These are phyloP conservation scores for Oxyruncus cristatus DNA, from an alignment of 2,113 vertebrate genomes.

Conservation along the genomic window DNA sequence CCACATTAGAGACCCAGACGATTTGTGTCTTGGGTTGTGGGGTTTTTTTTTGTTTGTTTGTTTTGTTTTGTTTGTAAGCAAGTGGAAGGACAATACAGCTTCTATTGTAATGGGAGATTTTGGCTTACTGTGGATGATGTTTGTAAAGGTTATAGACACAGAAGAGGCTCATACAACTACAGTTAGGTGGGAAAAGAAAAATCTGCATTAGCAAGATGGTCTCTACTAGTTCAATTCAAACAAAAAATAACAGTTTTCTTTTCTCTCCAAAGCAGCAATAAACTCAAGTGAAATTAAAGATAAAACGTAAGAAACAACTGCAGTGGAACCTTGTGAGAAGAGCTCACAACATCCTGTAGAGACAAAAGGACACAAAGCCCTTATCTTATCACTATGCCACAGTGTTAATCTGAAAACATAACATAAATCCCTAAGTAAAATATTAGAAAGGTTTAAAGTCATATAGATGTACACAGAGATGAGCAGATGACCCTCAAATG, in stretches of 20 bases:
- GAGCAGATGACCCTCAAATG: neutral
- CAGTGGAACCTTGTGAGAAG: neutral
- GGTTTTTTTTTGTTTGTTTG: too few relatives aligned
- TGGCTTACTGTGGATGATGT: neutral
- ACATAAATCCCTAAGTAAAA: neutral
- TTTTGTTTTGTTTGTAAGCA: too few relatives aligned
- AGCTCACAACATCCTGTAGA: neutral
- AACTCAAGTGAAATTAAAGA: neutral
- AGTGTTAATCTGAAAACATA: neutral
- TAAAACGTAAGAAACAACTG: neutral
- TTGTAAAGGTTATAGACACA: neutral
- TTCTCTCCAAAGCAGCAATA: neutral
- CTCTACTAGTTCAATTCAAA: neutral
- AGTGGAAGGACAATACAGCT: neutral
- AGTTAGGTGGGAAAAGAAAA: neutral
- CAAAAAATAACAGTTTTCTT: neutral
- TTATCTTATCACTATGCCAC: neutral
- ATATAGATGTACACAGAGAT: neutral
- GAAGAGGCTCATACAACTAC: neutral
- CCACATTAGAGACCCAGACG: neutral
- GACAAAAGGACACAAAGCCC: neutral
- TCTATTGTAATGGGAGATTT: neutral
- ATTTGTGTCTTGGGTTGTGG: neutral
- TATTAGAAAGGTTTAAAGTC: neutral
- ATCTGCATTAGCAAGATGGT: neutral